Evolutionary conservation across 1,140 invertebrate species (phyloP).

Genomic region (Lepidurus arcticus): DNA sequence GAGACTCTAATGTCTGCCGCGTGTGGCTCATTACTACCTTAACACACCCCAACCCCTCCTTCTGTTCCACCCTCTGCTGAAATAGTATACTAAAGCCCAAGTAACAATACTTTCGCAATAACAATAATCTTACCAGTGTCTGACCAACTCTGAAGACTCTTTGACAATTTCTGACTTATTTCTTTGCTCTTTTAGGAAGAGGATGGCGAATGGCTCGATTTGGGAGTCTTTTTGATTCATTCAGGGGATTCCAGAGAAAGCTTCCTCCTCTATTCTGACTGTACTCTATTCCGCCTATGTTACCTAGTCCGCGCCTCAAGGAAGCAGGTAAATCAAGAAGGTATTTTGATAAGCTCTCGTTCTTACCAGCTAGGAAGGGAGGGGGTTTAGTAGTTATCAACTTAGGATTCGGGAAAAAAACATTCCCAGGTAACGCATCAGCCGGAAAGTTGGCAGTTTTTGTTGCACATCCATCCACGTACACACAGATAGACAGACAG

Average conservation of each 20-base stretch:
- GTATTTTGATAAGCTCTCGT: not conserved
- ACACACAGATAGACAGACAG: not conserved
- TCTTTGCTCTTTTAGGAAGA: too few species aligned
- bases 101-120: not conserved
- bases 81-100: not conserved
- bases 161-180: too few species aligned
- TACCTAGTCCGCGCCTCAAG: too few species aligned
- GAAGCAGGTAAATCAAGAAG: too few species aligned
- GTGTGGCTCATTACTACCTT: constrained; percentile 14
- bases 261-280: too few species aligned
- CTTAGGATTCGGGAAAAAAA: not conserved
- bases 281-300: too few species aligned
- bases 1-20: constrained; percentile 6
- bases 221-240: too few species aligned
- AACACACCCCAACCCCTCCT: not conserved
- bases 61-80: not conserved
- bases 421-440: not conserved
- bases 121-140: too few species aligned
- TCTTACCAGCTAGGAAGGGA: not conserved
- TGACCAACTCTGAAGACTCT: too few species aligned
- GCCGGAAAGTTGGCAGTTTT: not conserved
- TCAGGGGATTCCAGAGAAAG: too few species aligned
- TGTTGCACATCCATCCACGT: not conserved
- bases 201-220: too few species aligned
- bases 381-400: not conserved